Conservation (phyloP, 2,113 vertebrate genomes). For the Anoplopoma fimbria region DNA sequence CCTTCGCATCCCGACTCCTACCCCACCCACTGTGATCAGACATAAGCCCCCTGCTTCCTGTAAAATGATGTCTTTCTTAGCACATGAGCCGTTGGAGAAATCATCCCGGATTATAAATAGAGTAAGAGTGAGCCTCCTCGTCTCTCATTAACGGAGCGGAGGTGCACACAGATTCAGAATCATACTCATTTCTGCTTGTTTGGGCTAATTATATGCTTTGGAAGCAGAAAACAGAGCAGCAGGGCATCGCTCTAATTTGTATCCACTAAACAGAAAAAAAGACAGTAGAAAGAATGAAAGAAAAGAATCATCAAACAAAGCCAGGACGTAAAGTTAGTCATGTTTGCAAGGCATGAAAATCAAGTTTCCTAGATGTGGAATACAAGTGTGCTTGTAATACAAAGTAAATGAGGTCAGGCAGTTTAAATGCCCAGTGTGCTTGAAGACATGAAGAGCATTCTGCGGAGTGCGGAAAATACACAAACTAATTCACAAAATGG, state of each 20-base stretch:
- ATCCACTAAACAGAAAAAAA: conserved; percentile 51
- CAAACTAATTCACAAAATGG: conserved; percentile 26
- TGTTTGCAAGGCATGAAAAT: conserved; percentile 56
- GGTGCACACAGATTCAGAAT: conserved; percentile 70
- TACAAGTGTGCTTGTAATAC: conserved; percentile 67
- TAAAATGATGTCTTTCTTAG: conserved; percentile 72
- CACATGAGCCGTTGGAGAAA: conserved; percentile 74
- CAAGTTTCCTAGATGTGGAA: conserved; percentile 38
- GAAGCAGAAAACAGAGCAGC: conserved; percentile 79
- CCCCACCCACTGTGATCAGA: conserved; percentile 66
- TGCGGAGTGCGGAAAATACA: conserved; percentile 37
- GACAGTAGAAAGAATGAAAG: conserved; percentile 7
- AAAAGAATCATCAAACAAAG: conserved; percentile 69
- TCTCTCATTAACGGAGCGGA: conserved; percentile 77
- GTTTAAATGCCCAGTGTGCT: conserved; percentile 47
- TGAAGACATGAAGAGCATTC: conserved; percentile 40
- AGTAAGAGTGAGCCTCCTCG: conserved; percentile 64
- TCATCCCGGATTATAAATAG: conserved; percentile 80
- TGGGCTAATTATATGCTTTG: conserved; percentile 81
- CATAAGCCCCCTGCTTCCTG: conserved; percentile 58
- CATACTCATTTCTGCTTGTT: conserved; percentile 78
- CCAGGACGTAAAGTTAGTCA: conserved; percentile 60
- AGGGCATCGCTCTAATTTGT: conserved; percentile 80
- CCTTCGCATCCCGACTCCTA: conserved; percentile 31
- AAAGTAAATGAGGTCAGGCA: conserved; percentile 63